Percentiles rank a stretch among this genome's conserved stretches.
Evolutionary conservation across 2,113 vertebrate genomes (phyloP).

Genomic region (Donacobius atricapilla): DNA sequence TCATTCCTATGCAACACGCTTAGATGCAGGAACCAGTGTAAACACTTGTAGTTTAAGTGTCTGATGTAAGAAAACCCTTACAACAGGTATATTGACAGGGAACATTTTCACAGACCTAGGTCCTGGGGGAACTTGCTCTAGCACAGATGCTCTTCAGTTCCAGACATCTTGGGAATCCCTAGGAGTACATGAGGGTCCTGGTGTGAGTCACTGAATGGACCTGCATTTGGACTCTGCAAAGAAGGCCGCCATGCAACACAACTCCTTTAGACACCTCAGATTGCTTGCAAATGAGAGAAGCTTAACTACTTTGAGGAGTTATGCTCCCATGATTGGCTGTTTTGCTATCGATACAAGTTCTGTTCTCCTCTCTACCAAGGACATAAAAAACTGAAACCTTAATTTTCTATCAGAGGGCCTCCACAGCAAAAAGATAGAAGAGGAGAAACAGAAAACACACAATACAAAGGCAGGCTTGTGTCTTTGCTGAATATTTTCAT

Average conservation of each 20-base stretch:
- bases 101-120: background rate
- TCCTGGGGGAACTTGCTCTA: background rate
- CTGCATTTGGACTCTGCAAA: background rate
- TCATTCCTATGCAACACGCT: background rate
- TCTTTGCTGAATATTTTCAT: slow-evolving; percentile 50
- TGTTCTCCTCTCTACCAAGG: background rate
- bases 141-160: background rate
- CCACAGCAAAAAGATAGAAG: slow-evolving; percentile 3
- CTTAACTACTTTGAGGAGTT: background rate
- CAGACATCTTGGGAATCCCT: background rate
- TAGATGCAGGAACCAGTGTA: background rate
- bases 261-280: background rate
- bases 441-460: slow-evolving; percentile 30
- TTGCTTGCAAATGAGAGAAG: background rate
- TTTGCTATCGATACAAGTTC: background rate
- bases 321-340: fast-evolving
- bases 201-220: background rate
- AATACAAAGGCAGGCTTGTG: slow-evolving; percentile 36
- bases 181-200: background rate
- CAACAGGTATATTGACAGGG: background rate
- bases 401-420: background rate
- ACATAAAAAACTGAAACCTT: background rate
- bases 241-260: background rate
- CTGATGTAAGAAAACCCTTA: background rate
- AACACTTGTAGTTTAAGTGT: background rate